A percentile compares a stretch with the other conserved stretches of the same genome.
Evolutionary conservation across 2,888 invertebrate species (phyloP).

Genomic region (Watsonalla cultraria): DNA sequence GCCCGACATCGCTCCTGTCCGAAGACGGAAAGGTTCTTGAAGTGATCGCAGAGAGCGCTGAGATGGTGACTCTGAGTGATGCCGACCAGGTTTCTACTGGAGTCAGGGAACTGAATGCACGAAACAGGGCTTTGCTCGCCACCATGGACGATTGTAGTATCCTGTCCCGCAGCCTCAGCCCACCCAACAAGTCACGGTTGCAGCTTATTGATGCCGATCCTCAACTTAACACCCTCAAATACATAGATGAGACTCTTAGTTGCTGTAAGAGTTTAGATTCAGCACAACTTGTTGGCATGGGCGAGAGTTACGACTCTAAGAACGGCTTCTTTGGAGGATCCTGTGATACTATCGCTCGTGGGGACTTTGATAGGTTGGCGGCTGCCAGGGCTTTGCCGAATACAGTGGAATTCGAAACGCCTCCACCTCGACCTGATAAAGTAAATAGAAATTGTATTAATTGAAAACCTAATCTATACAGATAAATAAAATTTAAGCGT

Average conservation of each 20-base stretch:
- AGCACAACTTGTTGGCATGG: slow-evolving; percentile 67
- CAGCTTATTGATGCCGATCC: slow-evolving; percentile 70
- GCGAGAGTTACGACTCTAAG: slow-evolving; percentile 69
- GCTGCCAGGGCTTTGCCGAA: slow-evolving; percentile 38
- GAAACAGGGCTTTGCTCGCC: slow-evolving; percentile 71
- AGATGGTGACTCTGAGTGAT: slow-evolving; percentile 82
- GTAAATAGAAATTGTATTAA: slow-evolving; percentile 20
- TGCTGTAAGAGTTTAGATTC: slow-evolving; percentile 73
- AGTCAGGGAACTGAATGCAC: slow-evolving; percentile 67
- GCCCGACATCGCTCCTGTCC: slow-evolving; percentile 81
- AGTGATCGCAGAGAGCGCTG: slow-evolving; percentile 83
- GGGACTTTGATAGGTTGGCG: slow-evolving; percentile 59
- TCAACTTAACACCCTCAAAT: slow-evolving; percentile 79
- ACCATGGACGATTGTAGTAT: slow-evolving; percentile 77
- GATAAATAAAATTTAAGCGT: no score
- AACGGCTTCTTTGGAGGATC: slow-evolving; percentile 70
- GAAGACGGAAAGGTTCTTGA: slow-evolving; percentile 82
- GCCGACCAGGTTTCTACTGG: slow-evolving; percentile 62
- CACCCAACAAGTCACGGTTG: slow-evolving; percentile 61
- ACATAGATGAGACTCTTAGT: slow-evolving; percentile 79
- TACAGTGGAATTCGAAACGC: slow-evolving; percentile 58
- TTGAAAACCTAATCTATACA: no score
- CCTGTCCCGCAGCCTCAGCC: slow-evolving; percentile 67
- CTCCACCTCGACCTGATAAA: slow-evolving; percentile 58
- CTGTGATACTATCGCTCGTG: slow-evolving; percentile 65